Conservation (phyloP, 2,888 invertebrate species). For the Sinotaia quadrata region DNA sequence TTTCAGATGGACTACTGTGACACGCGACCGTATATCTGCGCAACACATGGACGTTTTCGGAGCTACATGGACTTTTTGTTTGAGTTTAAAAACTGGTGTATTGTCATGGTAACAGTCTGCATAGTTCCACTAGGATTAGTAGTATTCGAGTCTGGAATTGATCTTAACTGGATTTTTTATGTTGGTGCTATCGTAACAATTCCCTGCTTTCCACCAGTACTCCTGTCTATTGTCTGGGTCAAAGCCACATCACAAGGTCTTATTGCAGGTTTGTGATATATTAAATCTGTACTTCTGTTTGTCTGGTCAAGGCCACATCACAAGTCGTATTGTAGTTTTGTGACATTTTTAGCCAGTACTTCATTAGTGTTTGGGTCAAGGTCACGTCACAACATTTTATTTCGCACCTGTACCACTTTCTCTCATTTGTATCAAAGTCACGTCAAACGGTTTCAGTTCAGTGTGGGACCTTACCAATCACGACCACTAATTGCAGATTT, state of each 20-base stretch:
- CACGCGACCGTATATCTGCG: conserved; percentile 52
- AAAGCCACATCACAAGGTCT: conserved; percentile 64
- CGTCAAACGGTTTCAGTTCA: too few relatives aligned
- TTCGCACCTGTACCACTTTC: too few relatives aligned
- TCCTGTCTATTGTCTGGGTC: conserved; percentile 66
- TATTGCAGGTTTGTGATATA: conserved; percentile 58
- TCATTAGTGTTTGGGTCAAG: too few relatives aligned
- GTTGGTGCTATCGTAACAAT: conserved; percentile 69
- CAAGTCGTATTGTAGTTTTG: not conserved
- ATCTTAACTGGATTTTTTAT: conserved; percentile 70
- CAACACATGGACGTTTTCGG: conserved; percentile 61
- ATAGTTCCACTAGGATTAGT: conserved; percentile 67
- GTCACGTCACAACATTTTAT: too few relatives aligned
- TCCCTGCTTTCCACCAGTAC: conserved; percentile 66
- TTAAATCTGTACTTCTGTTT: not conserved
- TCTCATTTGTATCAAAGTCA: too few relatives aligned
- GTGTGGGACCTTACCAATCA: too few relatives aligned
- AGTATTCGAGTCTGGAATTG: conserved; percentile 64
- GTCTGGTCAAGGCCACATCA: not conserved
- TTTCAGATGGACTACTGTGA: conserved; percentile 27
- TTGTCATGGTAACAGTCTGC: conserved; percentile 64
- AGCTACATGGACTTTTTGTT: conserved; percentile 58
- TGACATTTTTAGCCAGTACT: too few relatives aligned
- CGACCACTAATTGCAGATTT: too few relatives aligned
- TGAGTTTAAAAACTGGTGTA: conserved; percentile 68